These are phyloP conservation scores for Drosophila sucinea DNA, from an alignment of 1,140 invertebrate species.

Conservation along the genomic window DNA sequence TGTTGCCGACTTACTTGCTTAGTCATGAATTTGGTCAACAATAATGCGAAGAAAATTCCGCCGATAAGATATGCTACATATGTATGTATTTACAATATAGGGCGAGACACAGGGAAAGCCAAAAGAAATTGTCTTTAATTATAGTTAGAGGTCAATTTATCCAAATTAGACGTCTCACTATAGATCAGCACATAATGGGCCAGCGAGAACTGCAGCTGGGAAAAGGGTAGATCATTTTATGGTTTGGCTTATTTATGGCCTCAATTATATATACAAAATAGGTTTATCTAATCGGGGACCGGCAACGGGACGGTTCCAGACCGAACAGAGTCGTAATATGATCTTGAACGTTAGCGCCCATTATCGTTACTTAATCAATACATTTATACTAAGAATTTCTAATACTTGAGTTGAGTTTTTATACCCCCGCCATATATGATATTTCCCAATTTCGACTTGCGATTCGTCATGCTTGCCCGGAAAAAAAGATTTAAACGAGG, in stretches of 20 bases:
- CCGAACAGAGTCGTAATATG: slow-evolving; percentile 31
- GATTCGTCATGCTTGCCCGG: slow-evolving; percentile 50
- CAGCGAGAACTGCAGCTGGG: background rate
- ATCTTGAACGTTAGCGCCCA: slow-evolving; percentile 43
- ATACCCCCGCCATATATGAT: slow-evolving; percentile 39
- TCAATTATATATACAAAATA: slow-evolving; percentile 34
- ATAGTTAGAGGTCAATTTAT: background rate
- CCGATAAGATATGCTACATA: slow-evolving; percentile 37
- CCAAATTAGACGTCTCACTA: background rate
- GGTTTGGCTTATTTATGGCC: slow-evolving; percentile 9
- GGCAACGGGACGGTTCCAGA: background rate
- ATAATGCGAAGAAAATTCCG: slow-evolving; percentile 19
- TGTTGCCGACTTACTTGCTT: background rate
- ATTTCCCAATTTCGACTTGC: slow-evolving; percentile 17
- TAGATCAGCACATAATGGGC: slow-evolving; percentile 4
- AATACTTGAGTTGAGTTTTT: slow-evolving; percentile 27
- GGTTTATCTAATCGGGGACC: slow-evolving; percentile 60
- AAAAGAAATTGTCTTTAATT: slow-evolving; percentile 1
- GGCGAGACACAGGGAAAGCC: background rate
- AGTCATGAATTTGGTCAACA: slow-evolving; percentile 24
- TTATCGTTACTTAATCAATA: slow-evolving; percentile 54
- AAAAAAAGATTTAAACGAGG: background rate
- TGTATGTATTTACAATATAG: background rate
- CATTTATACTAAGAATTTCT: background rate
- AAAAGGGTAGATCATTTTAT: slow-evolving; percentile 3